Base-by-base conservation (phyloP, 2,113 vertebrate species). In the Hymenochirus boettgeri region DNA sequence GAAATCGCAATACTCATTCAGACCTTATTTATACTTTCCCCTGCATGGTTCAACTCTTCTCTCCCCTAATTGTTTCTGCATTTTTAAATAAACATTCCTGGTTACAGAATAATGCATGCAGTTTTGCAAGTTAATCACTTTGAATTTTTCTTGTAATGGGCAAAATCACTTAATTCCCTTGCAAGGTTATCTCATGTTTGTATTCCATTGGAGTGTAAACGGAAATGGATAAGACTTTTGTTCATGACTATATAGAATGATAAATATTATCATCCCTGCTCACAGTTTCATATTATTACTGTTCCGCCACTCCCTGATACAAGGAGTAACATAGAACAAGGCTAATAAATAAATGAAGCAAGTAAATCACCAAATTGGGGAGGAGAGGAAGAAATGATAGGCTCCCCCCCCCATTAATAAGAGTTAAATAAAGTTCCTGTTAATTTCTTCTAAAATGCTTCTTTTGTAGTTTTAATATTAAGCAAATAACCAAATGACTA, bases 1-100 rank as follows among this genome's bases (percentile, higher is more conserved):
- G 79, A 86, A 86, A 85, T 87, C n/a, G n/a, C n/a, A n/a, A 88
- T 87, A 86, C 83, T 83, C 74, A 75, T 84, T 85, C 85, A 79
- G 79, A 81, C 74, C 72, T 74, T 69, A 83, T 84, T 83, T 78
- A 73, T 80, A 81, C 81, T 83, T 83, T 76, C 74, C n/a, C 76
- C 79, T 83, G 82, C 86, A 85, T 77, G 77, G 79, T 69, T 75
- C 82, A 70, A 82, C 86, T 72, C 75, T 54, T 82, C 79, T 79
- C 84, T n/a, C 81, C 85, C 76, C 75, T 60, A 69, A 69, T 69
- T 69, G 65, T 69, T 69, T 69, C 65, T 60, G 57, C 65, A 69
- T 69, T 60, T 67, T 37, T 48, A 69, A 53, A 69, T 42, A 60
- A 33, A 31, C 42, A 60, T 69, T 21, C n/a, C 65, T 59, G 58